A percentile compares a stretch with the other conserved stretches of the same genome.
phyloP scores from a whole-genome alignment of 1,140 invertebrate genomes.

The Bactericera cockerelli region DNA sequence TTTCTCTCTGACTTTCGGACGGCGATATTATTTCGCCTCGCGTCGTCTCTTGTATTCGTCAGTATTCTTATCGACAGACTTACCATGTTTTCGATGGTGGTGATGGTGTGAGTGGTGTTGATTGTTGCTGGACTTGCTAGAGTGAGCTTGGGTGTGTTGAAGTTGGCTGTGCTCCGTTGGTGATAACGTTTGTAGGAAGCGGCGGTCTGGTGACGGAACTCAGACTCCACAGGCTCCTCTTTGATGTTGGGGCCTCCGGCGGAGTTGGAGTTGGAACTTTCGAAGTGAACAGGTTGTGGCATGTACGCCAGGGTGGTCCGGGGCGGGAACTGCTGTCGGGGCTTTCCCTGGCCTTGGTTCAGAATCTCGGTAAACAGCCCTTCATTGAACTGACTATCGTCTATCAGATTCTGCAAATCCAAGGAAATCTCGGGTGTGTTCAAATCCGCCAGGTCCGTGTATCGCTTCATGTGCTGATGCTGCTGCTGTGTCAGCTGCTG shows the following conservation, averaged over 20 bases:
- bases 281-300: slow-evolving; percentile 68
- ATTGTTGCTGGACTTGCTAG: slow-evolving; percentile 29
- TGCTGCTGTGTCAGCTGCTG: slow-evolving; percentile 18
- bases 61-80: slow-evolving; percentile 74
- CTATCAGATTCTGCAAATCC: slow-evolving; percentile 74
- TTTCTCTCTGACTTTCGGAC: slow-evolving; percentile 92
- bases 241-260: slow-evolving; percentile 53
- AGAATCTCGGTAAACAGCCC: slow-evolving; percentile 65
- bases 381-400: slow-evolving; percentile 68
- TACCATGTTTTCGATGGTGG: slow-evolving; percentile 43
- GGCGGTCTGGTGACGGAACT: slow-evolving; percentile 37
- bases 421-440: slow-evolving; percentile 77
- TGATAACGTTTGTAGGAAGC: slow-evolving; percentile 32
- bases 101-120: slow-evolving; percentile 28
- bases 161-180: slow-evolving; percentile 36
- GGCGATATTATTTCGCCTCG: slow-evolving; percentile 92
- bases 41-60: slow-evolving; percentile 83
- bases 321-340: slow-evolving; percentile 32
- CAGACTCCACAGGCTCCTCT: slow-evolving; percentile 65
- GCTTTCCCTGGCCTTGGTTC: slow-evolving; percentile 35
- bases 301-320: slow-evolving; percentile 65
- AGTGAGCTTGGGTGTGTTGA: slow-evolving; percentile 39
- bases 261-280: slow-evolving; percentile 34
- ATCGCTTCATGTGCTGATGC: slow-evolving; percentile 22
- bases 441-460: slow-evolving; percentile 58